Evolutionary conservation across 2,888 invertebrate species (phyloP).

Genomic region (Zygogramma bicolorata): DNA sequence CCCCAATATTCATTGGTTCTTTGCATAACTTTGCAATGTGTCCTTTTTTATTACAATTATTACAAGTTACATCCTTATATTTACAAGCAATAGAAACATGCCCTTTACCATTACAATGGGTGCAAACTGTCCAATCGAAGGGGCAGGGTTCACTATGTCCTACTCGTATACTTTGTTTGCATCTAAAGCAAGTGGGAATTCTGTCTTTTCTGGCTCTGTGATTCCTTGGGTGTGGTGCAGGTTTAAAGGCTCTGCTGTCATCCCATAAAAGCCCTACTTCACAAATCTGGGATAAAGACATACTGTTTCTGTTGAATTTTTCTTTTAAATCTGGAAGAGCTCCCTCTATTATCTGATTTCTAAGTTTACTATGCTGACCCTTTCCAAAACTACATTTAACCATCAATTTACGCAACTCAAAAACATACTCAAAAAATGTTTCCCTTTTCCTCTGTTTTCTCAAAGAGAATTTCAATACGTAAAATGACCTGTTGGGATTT

Average conservation of each 20-base stretch:
- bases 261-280: slow-evolving; percentile 32
- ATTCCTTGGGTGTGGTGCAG: slow-evolving; percentile 18
- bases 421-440: slow-evolving; percentile 33
- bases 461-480: slow-evolving; percentile 24
- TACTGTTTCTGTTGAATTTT: slow-evolving; percentile 19
- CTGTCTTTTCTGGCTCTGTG: slow-evolving; percentile 27
- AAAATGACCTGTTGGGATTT: slow-evolving; percentile 17
- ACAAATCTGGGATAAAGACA: slow-evolving; percentile 25
- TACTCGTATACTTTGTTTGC: slow-evolving; percentile 7
- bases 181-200: slow-evolving; percentile 33
- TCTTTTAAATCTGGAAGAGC: slow-evolving; percentile 1
- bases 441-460: slow-evolving; percentile 24
- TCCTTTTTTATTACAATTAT: slow-evolving; percentile 32
- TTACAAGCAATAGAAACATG: slow-evolving; percentile 38
- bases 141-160: slow-evolving; percentile 28
- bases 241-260: not conserved
- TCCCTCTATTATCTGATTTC: slow-evolving; percentile 23
- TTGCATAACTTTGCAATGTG: slow-evolving; percentile 35
- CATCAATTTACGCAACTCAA: slow-evolving; percentile 31
- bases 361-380: slow-evolving; percentile 13
- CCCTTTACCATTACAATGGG: slow-evolving; percentile 28
- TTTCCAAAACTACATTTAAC: slow-evolving; percentile 25
- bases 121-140: slow-evolving; percentile 37
- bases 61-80: slow-evolving; percentile 33
- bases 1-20: not conserved